phyloP scores from a whole-genome alignment of 2,888 invertebrate genomes.

The Lagria hirta region DNA sequence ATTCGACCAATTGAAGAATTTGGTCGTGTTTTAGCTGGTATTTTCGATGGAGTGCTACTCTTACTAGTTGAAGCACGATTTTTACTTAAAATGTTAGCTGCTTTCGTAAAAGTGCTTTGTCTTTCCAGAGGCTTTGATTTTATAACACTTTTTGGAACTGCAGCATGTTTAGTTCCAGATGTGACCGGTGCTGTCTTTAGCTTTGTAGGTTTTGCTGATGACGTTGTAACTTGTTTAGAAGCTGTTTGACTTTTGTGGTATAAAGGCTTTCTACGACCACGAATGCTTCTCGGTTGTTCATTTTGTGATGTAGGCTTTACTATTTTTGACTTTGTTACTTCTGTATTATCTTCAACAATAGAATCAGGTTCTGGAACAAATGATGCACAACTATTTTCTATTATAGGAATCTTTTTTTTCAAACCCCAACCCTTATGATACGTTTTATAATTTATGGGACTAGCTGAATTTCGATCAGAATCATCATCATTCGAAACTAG shows the following conservation, averaged over 20 bases:
- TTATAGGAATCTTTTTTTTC: constrained; percentile 56
- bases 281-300: constrained; percentile 43
- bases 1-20: constrained; percentile 48
- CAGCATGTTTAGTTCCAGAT: constrained; percentile 35
- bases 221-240: constrained; percentile 47
- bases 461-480: constrained; percentile 63
- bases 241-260: constrained; percentile 54
- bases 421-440: constrained; percentile 60
- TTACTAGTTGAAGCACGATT: constrained; percentile 21
- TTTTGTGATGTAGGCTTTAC: constrained; percentile 58
- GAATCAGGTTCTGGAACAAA: constrained; percentile 2
- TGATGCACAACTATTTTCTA: constrained; percentile 18
- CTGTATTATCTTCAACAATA: constrained; percentile 52
- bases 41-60: constrained; percentile 46
- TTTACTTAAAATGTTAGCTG: too few species aligned
- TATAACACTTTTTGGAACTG: constrained; percentile 31
- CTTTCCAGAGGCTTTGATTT: constrained; percentile 69
- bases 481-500: constrained; percentile 73
- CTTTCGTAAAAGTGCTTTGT: constrained; percentile 92
- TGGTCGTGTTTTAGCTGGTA: constrained; percentile 50
- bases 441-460: constrained; percentile 62
- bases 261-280: constrained; percentile 69
- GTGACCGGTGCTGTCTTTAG: constrained; percentile 18
- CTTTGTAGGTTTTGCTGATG: constrained; percentile 30
- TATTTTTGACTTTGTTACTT: constrained; percentile 64